These are phyloP conservation scores for Drosophila bocqueti DNA, from an alignment of 1,140 invertebrate species.

Conservation along the genomic window DNA sequence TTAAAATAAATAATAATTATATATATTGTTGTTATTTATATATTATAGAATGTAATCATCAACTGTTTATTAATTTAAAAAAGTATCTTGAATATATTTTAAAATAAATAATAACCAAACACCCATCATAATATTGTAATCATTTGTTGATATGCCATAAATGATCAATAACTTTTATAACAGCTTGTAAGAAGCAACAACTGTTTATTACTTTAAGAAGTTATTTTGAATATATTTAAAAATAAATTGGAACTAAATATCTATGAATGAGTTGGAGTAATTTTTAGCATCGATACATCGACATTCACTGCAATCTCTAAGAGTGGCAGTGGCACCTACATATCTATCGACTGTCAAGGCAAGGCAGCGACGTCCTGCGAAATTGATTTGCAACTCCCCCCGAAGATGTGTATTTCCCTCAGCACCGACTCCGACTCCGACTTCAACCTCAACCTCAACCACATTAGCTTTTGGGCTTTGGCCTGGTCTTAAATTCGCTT, in stretches of 20 bases:
- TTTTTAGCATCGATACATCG: neutral
- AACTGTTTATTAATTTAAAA: no score
- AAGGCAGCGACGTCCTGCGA: constrained; percentile 42
- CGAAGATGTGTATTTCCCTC: neutral
- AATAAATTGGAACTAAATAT: neutral
- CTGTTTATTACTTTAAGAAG: no score
- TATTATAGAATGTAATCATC: no score
- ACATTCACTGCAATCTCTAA: neutral
- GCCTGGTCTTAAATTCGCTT: constrained; percentile 54
- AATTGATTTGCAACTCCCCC: constrained; percentile 69
- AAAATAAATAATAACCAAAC: no score
- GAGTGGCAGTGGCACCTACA: constrained; percentile 1
- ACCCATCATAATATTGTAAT: no score
- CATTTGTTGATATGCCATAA: no score
- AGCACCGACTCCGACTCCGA: neutral
- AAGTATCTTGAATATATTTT: no score
- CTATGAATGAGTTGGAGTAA: rapidly evolving
- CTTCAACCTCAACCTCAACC: constrained; percentile 10
- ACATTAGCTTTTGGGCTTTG: constrained; percentile 51
- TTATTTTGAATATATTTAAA: neutral
- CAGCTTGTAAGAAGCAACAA: no score
- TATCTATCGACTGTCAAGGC: constrained; percentile 35
- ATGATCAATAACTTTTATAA: no score
- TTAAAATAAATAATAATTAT: neutral
- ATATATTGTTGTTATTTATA: no score